Base-by-base conservation (phyloP, 2,797 vertebrate species). In the Clarias laeviceps region DNA sequence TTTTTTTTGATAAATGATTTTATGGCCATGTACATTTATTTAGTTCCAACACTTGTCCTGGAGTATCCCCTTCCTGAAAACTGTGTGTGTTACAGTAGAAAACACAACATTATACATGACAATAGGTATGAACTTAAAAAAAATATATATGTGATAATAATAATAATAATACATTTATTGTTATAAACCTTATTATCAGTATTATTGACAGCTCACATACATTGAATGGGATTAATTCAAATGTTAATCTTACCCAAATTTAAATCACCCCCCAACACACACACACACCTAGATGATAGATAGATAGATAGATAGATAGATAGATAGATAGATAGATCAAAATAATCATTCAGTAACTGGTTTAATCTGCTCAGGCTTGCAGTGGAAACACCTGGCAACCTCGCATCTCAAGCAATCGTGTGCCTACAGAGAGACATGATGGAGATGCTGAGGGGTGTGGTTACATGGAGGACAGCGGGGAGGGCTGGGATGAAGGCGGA, bases 381-480 rank as follows among this genome's bases (percentile, higher is more conserved):
- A 37, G 76, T 61, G 12, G 22, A n/a, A 72, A 40, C 6, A 32
- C 14, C 40, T 76, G 79, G 79, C 79, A 80, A 80, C 79, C 29
- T 54, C 34, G 12, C 20, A 68, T 70, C 34, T 7, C 27, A 15
- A 68, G 22, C 59, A 18, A 56, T 74, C 66, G 66, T 57, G 34
- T 40, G 61, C 62, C 78, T 65, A 32, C 79, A 64, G 20, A 2
- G 29, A 56, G 50, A 68, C 73, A 8, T 81, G 57, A 73, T 87
- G 84, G 27, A 69, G 82, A 84, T 85, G 90, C 68, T 85, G 78
- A 91, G 90, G 91, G 93, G 93, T 91, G 94, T 87, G 92, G 92
- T 89, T 89, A 82, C 15, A 89, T 81, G 65, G 40, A 62, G n/a
- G 77, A 78, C 72, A 65, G 72, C 29, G 69, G 32, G 20, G 4